Percentiles rank a stretch among this genome's conserved stretches.
Conservation (phyloP, 1,140 invertebrate genomes). For the Pachypsylla venusta region DNA sequence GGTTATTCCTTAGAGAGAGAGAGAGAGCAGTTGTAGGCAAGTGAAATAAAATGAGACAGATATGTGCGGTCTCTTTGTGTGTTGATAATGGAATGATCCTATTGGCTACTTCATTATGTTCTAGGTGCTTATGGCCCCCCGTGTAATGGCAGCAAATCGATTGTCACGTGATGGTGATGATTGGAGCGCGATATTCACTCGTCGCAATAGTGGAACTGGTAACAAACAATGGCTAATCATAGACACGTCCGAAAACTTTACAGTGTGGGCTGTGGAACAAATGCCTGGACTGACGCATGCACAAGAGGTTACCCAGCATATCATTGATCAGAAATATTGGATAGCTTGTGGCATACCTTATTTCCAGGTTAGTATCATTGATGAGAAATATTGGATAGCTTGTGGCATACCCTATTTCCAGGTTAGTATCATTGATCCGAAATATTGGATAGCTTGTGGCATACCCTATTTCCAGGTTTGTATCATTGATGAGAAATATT, state of each 20-base stretch:
- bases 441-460: constrained; percentile 68
- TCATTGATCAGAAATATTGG: constrained; percentile 53
- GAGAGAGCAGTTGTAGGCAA: too few relatives aligned
- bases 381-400: constrained; percentile 56
- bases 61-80: too few relatives aligned
- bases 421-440: constrained; percentile 43
- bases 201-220: constrained; percentile 65
- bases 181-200: constrained; percentile 49
- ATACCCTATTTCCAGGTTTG: constrained; percentile 56
- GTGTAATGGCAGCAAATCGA: constrained; percentile 73
- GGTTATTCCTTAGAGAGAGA: too few relatives aligned
- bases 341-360: constrained; percentile 66
- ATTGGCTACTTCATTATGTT: too few relatives aligned
- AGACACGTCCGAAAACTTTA: constrained; percentile 37
- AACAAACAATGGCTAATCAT: constrained; percentile 81
- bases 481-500: too few relatives aligned
- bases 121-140: constrained; percentile 57
- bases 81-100: too few relatives aligned
- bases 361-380: constrained; percentile 47
- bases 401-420: constrained; percentile 65
- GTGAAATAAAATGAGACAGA: too few relatives aligned
- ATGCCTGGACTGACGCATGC: constrained; percentile 48
- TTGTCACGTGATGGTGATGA: constrained; percentile 49
- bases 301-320: constrained; percentile 49
- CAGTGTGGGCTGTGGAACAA: constrained; percentile 67